Evolutionary conservation across 2,797 vertebrate species (phyloP).

Genomic region (Pangasius djambal): DNA sequence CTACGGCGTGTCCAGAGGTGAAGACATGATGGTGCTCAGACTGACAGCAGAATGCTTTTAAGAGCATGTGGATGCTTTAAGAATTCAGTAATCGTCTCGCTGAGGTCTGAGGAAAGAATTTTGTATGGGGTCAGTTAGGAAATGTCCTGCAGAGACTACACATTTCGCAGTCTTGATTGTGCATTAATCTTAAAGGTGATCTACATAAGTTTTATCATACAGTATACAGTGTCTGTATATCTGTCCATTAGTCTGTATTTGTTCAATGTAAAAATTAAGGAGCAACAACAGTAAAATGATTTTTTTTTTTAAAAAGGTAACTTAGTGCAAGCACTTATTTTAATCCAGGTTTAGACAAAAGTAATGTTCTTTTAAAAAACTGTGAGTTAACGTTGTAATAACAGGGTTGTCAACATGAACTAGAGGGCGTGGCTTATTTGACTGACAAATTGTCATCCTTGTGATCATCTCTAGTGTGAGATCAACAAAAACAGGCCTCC

Average conservation of each 20-base stretch:
- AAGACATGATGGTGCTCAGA: slow-evolving; percentile 31
- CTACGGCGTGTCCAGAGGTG: slow-evolving; percentile 40
- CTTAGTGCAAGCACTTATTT: too few species aligned
- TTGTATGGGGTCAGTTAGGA: neutral
- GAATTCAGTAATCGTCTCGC: neutral
- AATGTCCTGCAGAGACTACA: neutral
- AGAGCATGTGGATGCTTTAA: slow-evolving; percentile 18
- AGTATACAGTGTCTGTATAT: neutral
- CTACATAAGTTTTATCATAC: neutral
- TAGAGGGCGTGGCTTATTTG: neutral
- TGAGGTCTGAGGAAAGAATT: neutral
- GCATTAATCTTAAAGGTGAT: neutral
- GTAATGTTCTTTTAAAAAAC: neutral
- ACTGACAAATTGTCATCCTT: neutral
- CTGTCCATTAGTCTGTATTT: neutral
- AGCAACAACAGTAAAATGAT: too few species aligned
- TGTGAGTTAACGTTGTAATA: neutral
- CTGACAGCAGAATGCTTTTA: slow-evolving; percentile 28
- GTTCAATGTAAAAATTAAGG: neutral
- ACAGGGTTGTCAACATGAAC: neutral
- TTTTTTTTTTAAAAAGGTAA: too few species aligned
- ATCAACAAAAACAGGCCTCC: neutral
- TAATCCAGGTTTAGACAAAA: neutral
- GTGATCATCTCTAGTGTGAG: neutral
- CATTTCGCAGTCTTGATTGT: neutral